Base-by-base conservation (phyloP, 2,797 vertebrate species). In the Rhinichthys osculus region DNA sequence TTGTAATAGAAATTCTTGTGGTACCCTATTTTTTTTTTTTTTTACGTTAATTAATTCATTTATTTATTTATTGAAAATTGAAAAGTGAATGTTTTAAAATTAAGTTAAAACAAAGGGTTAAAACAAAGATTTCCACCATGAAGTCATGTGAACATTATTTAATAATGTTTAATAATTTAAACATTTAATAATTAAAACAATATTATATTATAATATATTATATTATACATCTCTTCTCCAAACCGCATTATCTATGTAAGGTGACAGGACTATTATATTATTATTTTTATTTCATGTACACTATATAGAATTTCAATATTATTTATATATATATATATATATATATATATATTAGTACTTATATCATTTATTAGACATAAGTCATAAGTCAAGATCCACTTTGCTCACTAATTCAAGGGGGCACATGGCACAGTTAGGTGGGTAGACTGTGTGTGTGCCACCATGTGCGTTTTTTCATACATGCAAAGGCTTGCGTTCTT, bases 391-490 rank as follows among this genome's bases (percentile, higher is more conserved):
- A 82, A 47, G 40, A 82, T n/a, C 11, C 19, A 11, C 70, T 73
- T 62, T 7, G 38, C 52, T 44, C 7, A 35, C 5, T 79, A 47
- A n/a, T 38, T 54, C 21, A 76, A 66, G 44, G 35, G 44, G 54
- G 76, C 14, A 62, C 30, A 52, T 52, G 44, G 10, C 30, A 40
- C 54, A 47, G 3, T 30, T 33, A 3, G 1, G 11, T 73, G 7
- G 13, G 35, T 52, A 80, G 35, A 52, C 10, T 30, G 72, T 73
- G 50, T 82, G 73, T 79, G 52, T 85, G n/a, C 69, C 69, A 30
- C 23, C 59, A 17, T 38, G 62, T 3, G 7, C 1, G 0, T 27
- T 78, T 76, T 76, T 73, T 66, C 72, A 76, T 77, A 52, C 47
- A 77, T 27, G 73, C 52, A 69, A 54, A 40, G 14, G 14, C 14